Base-by-base conservation (phyloP, 2,888 invertebrate species). In the Lasioglossum vierecki region DNA sequence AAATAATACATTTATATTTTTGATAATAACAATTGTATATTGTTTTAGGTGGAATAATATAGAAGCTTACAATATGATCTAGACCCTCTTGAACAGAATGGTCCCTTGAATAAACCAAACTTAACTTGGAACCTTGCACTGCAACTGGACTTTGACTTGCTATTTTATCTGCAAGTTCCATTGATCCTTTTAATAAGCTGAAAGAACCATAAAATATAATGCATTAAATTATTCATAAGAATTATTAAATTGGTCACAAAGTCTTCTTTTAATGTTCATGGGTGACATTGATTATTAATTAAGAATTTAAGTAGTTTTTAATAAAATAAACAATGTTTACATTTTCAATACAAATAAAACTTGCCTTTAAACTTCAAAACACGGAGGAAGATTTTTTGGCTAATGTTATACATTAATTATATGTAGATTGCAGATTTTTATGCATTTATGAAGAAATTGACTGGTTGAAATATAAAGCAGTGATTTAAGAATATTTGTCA, bases 141-240 rank as follows among this genome's bases (percentile, higher is more conserved):
- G 99, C 99, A 6, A 99, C 97, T 0, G 99, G 99, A 95, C 99
- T 99, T 95, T 98, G 98, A 8, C 95, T 94, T 0, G 99, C 98
- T 88, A 99, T 99, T 53, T 95, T 94, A 88, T 96, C 96, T 0
- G 99, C 99, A 75, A 98, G 91, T 9, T 96, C 96, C 2, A 99
- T 80, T 0, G 98, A 97, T 76, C 96, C 97, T 35, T 96, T 95
- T n/a, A 99, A 88, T 93, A 99, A 96, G 35, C 97, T 97, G 93
- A 60, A 95, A 94, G 93, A 41, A 95, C 94, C 57, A 86, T 71
- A 82, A 85, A 75, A 82, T 84, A 49, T 53, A 73, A 78, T 72
- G 30, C 8, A 22, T 74, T 22, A 39, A 9, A n/a, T 68, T 72
- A 39, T 41, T 63, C 5, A 30, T 63, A 63, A 30, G 0, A 63